These are phyloP conservation scores for Zelleria hepariella DNA, from an alignment of 2,888 invertebrate genomes.

Conservation along the genomic window DNA sequence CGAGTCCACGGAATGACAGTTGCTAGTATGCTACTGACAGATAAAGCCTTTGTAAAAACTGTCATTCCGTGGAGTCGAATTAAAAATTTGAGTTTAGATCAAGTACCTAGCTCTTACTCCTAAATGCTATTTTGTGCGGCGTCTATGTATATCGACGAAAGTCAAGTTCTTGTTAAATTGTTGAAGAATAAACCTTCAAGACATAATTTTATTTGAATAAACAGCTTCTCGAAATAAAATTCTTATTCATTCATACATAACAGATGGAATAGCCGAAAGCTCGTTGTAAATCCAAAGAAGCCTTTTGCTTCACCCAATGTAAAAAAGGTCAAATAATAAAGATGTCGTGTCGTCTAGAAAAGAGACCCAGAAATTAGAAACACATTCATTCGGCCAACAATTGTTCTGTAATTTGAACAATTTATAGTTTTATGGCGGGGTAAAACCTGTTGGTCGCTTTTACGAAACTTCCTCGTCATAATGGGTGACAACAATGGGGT, in stretches of 20 bases:
- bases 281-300: background rate
- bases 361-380: background rate
- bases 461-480: background rate
- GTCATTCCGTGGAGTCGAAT: no score
- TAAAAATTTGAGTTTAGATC: no score
- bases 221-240: background rate
- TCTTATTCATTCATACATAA: background rate
- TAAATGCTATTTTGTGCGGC: no score
- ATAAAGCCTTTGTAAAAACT: no score
- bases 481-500: background rate
- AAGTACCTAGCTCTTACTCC: no score
- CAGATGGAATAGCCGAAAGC: background rate
- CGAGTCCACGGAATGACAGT: no score
- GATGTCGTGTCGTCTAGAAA: background rate
- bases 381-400: background rate
- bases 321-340: background rate
- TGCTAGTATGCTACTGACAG: no score
- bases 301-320: background rate
- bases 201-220: background rate
- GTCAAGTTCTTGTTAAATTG: no score
- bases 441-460: conserved; percentile 2
- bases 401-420: background rate
- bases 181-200: background rate
- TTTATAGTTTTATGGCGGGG: background rate
- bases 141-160: no score